phyloP scores from a whole-genome alignment of 2,797 vertebrate species.

The Artibeus jamaicensis region DNA sequence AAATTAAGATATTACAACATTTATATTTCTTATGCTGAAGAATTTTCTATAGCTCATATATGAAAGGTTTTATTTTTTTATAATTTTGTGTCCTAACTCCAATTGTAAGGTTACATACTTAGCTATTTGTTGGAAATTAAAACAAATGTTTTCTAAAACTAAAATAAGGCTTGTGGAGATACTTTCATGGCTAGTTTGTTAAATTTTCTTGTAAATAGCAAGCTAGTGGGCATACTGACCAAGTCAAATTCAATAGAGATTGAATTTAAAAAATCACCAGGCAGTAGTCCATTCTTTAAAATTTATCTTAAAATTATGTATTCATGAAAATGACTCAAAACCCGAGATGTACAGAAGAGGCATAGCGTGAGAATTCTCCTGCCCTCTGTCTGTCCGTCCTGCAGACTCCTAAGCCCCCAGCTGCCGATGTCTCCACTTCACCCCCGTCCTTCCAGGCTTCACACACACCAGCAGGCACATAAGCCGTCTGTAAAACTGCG shows the following conservation, averaged over 20 bases:
- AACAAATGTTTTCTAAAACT: background rate
- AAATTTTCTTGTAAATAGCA: background rate
- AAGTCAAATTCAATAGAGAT: background rate
- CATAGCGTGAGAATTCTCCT: background rate
- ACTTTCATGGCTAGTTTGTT: background rate
- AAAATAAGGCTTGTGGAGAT: background rate
- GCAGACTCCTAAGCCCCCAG: background rate
- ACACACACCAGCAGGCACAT: background rate
- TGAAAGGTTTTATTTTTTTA: background rate
- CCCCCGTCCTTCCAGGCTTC: background rate
- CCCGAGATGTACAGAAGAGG: background rate
- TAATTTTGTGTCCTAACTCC: background rate
- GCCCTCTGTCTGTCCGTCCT: background rate
- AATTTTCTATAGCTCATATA: background rate
- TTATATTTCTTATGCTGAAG: background rate
- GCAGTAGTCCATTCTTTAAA: background rate
- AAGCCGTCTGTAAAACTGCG: background rate
- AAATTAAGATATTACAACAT: background rate
- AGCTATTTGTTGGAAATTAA: background rate
- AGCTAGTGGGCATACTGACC: background rate
- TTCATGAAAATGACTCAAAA: background rate
- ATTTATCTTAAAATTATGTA: conserved; percentile 3
- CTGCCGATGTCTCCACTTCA: background rate
- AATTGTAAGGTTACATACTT: background rate
- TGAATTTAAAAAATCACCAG: background rate